A percentile compares a stretch with the other conserved stretches of the same genome.
These are phyloP conservation scores for Takifugu rubripes DNA, from an alignment of 2,797 vertebrate species.

Conservation along the genomic window DNA sequence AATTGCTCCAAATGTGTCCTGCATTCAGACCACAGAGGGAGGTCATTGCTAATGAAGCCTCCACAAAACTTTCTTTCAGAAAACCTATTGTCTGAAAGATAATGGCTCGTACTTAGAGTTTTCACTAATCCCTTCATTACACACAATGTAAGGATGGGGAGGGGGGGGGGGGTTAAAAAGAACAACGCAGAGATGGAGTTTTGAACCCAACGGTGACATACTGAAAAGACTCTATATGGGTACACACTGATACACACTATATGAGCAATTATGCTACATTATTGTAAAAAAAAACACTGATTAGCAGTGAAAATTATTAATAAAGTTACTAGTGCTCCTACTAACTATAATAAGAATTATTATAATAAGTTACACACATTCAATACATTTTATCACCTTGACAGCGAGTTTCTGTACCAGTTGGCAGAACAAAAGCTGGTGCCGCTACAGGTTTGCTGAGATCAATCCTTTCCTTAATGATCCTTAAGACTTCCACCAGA, in stretches of 20 bases:
- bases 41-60: constrained; percentile 81
- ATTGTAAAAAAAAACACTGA: too few species aligned
- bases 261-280: too few species aligned
- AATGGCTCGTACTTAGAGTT: constrained; percentile 74
- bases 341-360: too few species aligned
- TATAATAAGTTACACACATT: too few species aligned
- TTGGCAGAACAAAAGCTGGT: constrained; percentile 54
- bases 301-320: too few species aligned
- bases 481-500: constrained; percentile 69
- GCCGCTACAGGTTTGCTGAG: constrained; percentile 62
- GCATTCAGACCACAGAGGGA: constrained; percentile 79
- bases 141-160: constrained; percentile 60
- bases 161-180: constrained; percentile 37
- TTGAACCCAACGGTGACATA: constrained; percentile 53
- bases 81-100: constrained; percentile 81
- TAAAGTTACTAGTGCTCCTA: too few species aligned
- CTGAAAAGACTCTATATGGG: constrained; percentile 29
- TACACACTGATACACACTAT: too few species aligned
- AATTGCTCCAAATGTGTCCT: constrained; percentile 89
- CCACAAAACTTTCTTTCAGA: constrained; percentile 84
- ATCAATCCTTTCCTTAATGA: constrained; percentile 73
- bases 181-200: constrained; percentile 62
- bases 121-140: constrained; percentile 77
- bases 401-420: constrained; percentile 30
- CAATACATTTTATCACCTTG: too few species aligned